Percentiles rank a stretch among this genome's conserved stretches.
Conservation (phyloP, 2,888 invertebrate genomes). For the Megaustenia siamemsis region DNA sequence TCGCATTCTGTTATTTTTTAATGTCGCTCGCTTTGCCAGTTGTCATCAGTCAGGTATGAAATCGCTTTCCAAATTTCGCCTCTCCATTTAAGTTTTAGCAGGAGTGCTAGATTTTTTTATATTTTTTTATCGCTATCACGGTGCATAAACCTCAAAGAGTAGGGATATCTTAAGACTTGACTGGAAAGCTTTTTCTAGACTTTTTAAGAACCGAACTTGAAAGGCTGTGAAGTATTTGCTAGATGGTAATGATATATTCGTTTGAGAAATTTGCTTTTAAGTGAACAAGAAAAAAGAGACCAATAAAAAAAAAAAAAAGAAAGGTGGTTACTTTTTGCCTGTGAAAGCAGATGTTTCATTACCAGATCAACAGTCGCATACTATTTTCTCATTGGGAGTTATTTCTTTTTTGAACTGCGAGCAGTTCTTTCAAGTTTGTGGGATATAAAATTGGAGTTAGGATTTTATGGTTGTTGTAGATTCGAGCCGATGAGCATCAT, state of each 20-base stretch:
- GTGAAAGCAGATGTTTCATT: neutral
- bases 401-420: neutral
- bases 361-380: neutral
- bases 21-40: conserved; percentile 12
- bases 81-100: conserved; percentile 31
- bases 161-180: conserved; percentile 13
- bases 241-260: neutral
- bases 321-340: neutral
- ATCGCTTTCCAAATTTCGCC: conserved; percentile 29
- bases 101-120: conserved; percentile 24
- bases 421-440: neutral
- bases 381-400: neutral
- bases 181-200: neutral
- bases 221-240: neutral
- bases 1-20: conserved; percentile 11
- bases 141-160: conserved; percentile 28
- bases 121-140: conserved; percentile 20
- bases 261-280: neutral
- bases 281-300: neutral
- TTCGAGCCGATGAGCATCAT: neutral
- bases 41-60: conserved; percentile 40
- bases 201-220: conserved; percentile 14
- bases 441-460: neutral
- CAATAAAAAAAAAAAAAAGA: no score
- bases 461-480: neutral